These are phyloP conservation scores for Lethrus apterus DNA, from an alignment of 1,140 invertebrate genomes.

Conservation along the genomic window DNA sequence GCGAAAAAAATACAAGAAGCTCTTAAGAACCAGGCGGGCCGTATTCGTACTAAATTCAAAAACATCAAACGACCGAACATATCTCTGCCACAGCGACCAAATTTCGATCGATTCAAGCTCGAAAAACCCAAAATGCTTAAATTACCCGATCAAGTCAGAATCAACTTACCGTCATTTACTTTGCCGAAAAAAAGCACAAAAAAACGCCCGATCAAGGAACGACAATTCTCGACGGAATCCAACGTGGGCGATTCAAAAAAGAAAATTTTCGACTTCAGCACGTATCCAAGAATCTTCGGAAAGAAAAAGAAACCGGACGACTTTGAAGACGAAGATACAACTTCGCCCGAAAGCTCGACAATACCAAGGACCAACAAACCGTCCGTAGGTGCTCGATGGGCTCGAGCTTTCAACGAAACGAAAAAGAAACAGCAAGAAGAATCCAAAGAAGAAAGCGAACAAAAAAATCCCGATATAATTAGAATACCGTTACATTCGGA, in stretches of 20 bases:
- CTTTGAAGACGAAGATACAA: constrained; percentile 1
- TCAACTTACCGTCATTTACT: constrained; percentile 43
- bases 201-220: constrained; percentile 29
- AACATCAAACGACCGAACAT: constrained; percentile 48
- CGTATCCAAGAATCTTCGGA: constrained; percentile 66
- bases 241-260: constrained; percentile 42
- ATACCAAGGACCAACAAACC: constrained; percentile 38
- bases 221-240: constrained; percentile 44
- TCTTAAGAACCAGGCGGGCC: constrained; percentile 51
- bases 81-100: constrained; percentile 21
- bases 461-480: constrained; percentile 22
- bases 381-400: constrained; percentile 38
- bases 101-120: constrained; percentile 36
- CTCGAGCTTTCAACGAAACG: constrained; percentile 16
- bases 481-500: constrained; percentile 33
- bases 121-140: constrained; percentile 53
- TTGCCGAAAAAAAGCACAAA: constrained; percentile 24
- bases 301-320: constrained; percentile 50
- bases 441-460: constrained; percentile 17
- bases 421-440: constrained; percentile 16
- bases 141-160: constrained; percentile 53
- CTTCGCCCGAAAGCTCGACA: constrained; percentile 41
- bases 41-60: constrained; percentile 53
- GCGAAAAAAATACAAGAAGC: constrained; percentile 19
- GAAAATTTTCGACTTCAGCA: constrained; percentile 65